Percentiles rank a stretch among this genome's conserved stretches.
These are phyloP conservation scores for Spea hammondii DNA, from an alignment of 2,797 vertebrate genomes.

Conservation along the genomic window DNA sequence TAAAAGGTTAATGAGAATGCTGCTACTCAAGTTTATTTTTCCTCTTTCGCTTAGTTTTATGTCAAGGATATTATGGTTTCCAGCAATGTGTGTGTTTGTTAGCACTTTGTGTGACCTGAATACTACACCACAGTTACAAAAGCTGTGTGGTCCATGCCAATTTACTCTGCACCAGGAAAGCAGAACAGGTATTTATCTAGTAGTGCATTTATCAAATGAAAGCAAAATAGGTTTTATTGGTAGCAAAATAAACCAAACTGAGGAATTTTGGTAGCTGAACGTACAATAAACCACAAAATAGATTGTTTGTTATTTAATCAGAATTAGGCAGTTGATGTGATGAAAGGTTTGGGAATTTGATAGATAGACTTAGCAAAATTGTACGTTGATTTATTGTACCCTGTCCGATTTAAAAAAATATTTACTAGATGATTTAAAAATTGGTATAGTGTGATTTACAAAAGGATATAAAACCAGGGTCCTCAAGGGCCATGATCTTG, in stretches of 20 bases:
- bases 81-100: constrained; percentile 19
- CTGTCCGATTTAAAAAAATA: too few relatives aligned
- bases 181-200: constrained; percentile 11
- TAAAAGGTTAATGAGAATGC: constrained; percentile 38
- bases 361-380: too few relatives aligned
- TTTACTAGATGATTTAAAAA: too few relatives aligned
- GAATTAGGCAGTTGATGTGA: too few relatives aligned
- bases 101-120: constrained; percentile 41
- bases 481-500: too few relatives aligned
- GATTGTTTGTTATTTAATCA: not conserved
- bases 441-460: too few relatives aligned
- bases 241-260: constrained; percentile 7
- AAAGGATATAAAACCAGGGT: too few relatives aligned
- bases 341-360: too few relatives aligned
- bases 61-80: constrained; percentile 30
- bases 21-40: constrained; percentile 39
- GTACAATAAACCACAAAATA: not conserved
- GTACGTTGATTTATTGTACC: too few relatives aligned
- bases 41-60: constrained; percentile 20
- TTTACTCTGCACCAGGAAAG: constrained; percentile 16
- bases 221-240: constrained; percentile 6
- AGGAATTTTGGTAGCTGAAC: not conserved
- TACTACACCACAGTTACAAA: constrained; percentile 11
- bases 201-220: constrained; percentile 31
- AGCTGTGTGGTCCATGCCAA: constrained; percentile 44